Evolutionary conservation across 2,113 vertebrate genomes (phyloP), one percentile per base, ranked within the genome.

Genomic region (Lepus americanus): DNA sequence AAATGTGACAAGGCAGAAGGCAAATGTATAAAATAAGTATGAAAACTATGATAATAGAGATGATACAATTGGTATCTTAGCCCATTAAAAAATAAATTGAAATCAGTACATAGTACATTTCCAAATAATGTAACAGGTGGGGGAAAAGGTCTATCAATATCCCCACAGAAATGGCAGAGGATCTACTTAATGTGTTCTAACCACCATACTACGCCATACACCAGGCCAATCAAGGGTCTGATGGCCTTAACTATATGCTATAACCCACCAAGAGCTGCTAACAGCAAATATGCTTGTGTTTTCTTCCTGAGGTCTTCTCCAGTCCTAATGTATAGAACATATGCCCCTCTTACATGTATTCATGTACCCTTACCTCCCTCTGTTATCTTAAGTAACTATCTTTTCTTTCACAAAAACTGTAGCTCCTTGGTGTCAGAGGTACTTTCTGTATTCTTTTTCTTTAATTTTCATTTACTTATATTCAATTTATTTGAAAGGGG

Each of bases 31-130:
- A 69, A 79, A 59, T 89, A 84, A 80, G 14, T 53, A 76, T 64
- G 63, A 92, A 92, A 89, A n/a, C 31, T 79, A n/a, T 23, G 85
- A 53, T 69, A 63, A 92, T 88, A 74, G 19, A 44, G 49, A 80
- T 74, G 59, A 66, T 92, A 73, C 25, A 67, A 36, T 72, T 84
- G 59, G 36, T 23, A 94, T 83, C 44, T 78, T 84, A 78, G 49
- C 61, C 67, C 59, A 80, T 88, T 78, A 59, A 66, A 39, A 78
- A 79, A 73, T 51, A 33, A 79, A 72, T 22, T 83, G 27, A 84
- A 89, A 80, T 72, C 36, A 73, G n/a, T 73, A 73, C 16, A 89
- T 12, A 79, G 29, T 20, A 44, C 6, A 51, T 31, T 82, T 93
- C 55, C 86, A 93, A 93, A 61, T 51, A 84, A 72, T 69, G 14